Base-by-base conservation (phyloP, 2,888 invertebrate genomes). In the Siphonodentalium dalli region DNA sequence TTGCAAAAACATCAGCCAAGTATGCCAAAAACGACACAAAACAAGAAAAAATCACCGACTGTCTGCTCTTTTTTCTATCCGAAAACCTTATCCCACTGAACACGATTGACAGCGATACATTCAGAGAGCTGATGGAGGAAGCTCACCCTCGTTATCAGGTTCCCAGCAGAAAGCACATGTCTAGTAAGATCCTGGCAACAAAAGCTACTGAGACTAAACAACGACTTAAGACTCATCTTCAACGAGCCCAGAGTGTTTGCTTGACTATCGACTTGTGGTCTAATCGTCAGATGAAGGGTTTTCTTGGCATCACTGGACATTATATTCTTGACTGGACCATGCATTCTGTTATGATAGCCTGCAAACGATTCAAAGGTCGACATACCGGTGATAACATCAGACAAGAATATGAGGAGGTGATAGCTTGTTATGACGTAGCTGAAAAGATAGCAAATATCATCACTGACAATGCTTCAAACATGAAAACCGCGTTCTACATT, bases 391-490 rank as follows among this genome's bases (percentile, higher is more conserved):
- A 55, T 5, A 44, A 41, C 18, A 50, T 55, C 29, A n/a, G 40
- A 24, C 45, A 48, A 27, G 45, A 55, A 37, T 50, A 50, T 55
- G 55, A 55, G 35, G 49, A 55, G 27, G 33, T 31, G 29, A 26
- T 49, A 27, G 29, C 40, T 28, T 11, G 27, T 7, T 45, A 21
- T 39, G 54, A 39, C 6, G 34, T 54, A 27, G 37, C 41, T 11
- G 33, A 46, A 20, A 50, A 50, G 31, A 35, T 55, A n/a, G 40
- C 27, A 18, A 45, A 37, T 42, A 43, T 55, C 31, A 21, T 50
- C 6, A 55, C 45, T 27, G 50, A 50, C 39, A 55, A 55, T 45
- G 55, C 55, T 29, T 24, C 50, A 8, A 55, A 55, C 34, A 55
- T 49, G 50, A 37, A 37, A 40, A 50, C 45, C n/a, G 55, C 45